Evolutionary conservation across 2,888 invertebrate species (phyloP).

Genomic region (Tiliacea aurago): DNA sequence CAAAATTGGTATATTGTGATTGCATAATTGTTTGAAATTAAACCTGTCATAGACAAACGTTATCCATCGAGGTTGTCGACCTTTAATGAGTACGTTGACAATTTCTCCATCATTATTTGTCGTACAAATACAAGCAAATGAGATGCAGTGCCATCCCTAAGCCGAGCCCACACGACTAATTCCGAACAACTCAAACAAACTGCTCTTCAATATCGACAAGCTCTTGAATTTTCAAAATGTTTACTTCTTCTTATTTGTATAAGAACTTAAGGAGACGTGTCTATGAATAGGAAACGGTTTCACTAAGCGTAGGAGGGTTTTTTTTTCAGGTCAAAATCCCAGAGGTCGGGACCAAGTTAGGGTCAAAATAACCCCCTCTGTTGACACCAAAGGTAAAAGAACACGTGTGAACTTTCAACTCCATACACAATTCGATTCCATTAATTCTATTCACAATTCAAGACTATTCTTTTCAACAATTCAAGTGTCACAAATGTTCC

Average conservation of each 20-base stretch:
- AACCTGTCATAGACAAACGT: constrained; percentile 23
- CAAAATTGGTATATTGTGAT: not conserved
- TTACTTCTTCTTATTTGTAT: constrained; percentile 77
- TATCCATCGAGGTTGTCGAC: constrained; percentile 49
- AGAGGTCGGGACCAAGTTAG: constrained; percentile 49
- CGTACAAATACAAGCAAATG: constrained; percentile 66
- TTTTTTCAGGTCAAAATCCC: constrained; percentile 7
- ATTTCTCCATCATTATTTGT: constrained; percentile 61
- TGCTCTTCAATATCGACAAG: constrained; percentile 74
- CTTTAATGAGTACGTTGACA: constrained; percentile 48
- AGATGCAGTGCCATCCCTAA: constrained; percentile 68
- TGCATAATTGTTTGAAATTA: constrained; percentile 14
- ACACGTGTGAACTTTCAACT: constrained; percentile 88
- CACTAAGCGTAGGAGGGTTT: constrained; percentile 71
- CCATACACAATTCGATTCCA: constrained; percentile 71
- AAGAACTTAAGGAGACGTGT: constrained; percentile 60
- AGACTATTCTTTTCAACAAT: constrained; percentile 82
- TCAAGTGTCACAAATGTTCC: constrained; percentile 88
- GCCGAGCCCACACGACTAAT: constrained; percentile 60
- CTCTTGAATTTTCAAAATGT: constrained; percentile 82
- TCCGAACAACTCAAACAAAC: constrained; percentile 75
- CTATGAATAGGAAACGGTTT: constrained; percentile 71
- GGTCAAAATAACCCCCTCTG: constrained; percentile 67
- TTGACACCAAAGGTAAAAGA: constrained; percentile 77
- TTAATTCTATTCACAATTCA: constrained; percentile 73